phyloP scores from a whole-genome alignment of 2,888 invertebrate species.

The Laspeyria flexula region DNA sequence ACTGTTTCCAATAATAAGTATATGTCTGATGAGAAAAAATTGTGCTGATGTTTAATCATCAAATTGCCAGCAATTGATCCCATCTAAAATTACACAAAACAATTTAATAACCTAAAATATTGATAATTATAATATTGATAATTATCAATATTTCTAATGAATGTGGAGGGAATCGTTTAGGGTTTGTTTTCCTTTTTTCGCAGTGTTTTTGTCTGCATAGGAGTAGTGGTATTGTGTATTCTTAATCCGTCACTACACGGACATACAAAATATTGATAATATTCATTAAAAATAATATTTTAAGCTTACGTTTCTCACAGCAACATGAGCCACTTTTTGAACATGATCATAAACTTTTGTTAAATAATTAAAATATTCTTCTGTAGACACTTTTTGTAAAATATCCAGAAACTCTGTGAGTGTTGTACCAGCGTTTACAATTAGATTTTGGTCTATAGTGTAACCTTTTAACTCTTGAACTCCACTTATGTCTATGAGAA shows the following conservation, averaged over 20 bases:
- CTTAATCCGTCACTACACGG: too few relatives aligned
- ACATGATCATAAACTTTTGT: slow-evolving; percentile 87
- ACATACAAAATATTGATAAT: too few relatives aligned
- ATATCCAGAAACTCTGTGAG: slow-evolving; percentile 81
- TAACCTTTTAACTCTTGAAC: slow-evolving; percentile 84
- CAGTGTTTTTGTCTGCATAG: too few relatives aligned
- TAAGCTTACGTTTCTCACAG: slow-evolving; percentile 89
- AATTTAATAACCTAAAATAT: too few relatives aligned
- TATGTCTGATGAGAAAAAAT: slow-evolving; percentile 90
- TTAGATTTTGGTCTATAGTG: slow-evolving; percentile 65
- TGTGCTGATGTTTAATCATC: slow-evolving; percentile 88
- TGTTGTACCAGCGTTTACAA: slow-evolving; percentile 84
- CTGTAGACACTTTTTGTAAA: slow-evolving; percentile 54
- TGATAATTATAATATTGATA: too few relatives aligned
- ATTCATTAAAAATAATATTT: neutral
- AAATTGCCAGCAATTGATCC: slow-evolving; percentile 90
- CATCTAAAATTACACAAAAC: too few relatives aligned
- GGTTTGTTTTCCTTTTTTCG: too few relatives aligned
- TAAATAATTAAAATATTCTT: slow-evolving; percentile 84
- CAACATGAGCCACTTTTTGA: slow-evolving; percentile 88
- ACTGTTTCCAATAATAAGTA: slow-evolving; percentile 81
- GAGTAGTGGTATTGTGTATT: too few relatives aligned
- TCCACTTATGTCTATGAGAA: slow-evolving; percentile 87
- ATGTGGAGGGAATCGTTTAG: too few relatives aligned
- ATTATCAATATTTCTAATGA: too few relatives aligned